Conservation (phyloP, 2,888 invertebrate genomes). For the Ophion costatus region DNA sequence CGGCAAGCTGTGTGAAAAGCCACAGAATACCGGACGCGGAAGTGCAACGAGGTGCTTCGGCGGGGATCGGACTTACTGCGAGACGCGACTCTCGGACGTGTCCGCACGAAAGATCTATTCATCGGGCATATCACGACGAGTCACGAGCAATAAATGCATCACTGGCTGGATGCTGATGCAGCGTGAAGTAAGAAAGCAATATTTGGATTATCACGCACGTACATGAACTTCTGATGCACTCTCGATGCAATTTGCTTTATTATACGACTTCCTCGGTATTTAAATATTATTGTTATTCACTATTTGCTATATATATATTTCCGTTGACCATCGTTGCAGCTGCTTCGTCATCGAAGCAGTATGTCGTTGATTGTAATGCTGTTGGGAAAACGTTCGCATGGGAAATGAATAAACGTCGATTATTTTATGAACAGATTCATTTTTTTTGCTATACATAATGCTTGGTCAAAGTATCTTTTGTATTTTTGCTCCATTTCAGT, state of each 20-base stretch:
- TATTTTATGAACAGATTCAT: no score
- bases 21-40: slow-evolving; percentile 64
- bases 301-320: neutral
- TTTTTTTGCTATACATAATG: no score
- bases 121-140: slow-evolving; percentile 38
- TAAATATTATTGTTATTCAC: neutral
- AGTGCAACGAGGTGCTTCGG: slow-evolving; percentile 26
- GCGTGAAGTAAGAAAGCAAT: slow-evolving; percentile 25
- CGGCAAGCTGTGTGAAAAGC: slow-evolving; percentile 32
- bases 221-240: slow-evolving; percentile 20
- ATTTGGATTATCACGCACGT: neutral
- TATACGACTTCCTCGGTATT: neutral
- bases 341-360: neutral
- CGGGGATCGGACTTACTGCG: slow-evolving; percentile 33
- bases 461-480: neutral
- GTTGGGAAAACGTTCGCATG: neutral
- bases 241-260: slow-evolving; percentile 24
- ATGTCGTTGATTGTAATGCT: neutral
- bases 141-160: slow-evolving; percentile 26
- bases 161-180: slow-evolving; percentile 20
- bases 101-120: slow-evolving; percentile 30
- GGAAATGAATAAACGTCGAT: neutral
- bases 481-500: neutral
- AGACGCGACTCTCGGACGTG: slow-evolving; percentile 26
- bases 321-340: neutral